Evolutionary conservation across 2,113 vertebrate species (phyloP).

Genomic region (Siniperca knerii): DNA sequence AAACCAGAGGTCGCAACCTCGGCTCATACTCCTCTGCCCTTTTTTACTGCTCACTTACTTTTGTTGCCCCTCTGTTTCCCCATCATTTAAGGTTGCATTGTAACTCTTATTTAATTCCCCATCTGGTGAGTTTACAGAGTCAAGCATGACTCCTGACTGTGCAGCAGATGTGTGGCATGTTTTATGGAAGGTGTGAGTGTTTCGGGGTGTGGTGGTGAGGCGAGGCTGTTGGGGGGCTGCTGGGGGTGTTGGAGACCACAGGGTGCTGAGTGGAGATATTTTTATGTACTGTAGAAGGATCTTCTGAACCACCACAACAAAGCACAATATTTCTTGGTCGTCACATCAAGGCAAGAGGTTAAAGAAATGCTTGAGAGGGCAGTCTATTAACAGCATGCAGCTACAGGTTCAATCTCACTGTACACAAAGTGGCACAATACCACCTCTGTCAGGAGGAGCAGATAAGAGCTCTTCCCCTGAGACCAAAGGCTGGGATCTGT

Average conservation of each 20-base stretch:
- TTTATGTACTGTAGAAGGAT: slow-evolving; percentile 79
- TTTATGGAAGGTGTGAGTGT: slow-evolving; percentile 81
- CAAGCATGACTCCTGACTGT: slow-evolving; percentile 80
- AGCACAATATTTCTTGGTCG: slow-evolving; percentile 47
- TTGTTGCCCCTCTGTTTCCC: slow-evolving; percentile 68
- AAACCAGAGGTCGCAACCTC: slow-evolving; percentile 53
- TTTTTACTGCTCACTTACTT: slow-evolving; percentile 65
- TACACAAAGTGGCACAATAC: slow-evolving; percentile 20
- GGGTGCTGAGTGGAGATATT: slow-evolving; percentile 65
- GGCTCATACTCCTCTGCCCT: slow-evolving; percentile 44
- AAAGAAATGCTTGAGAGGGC: slow-evolving; percentile 26
- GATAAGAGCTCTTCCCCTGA: slow-evolving; percentile 8
- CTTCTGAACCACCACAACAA: slow-evolving; percentile 74
- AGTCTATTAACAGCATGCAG: slow-evolving; percentile 29
- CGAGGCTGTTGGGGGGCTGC: slow-evolving; percentile 41
- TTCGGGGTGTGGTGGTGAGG: slow-evolving; percentile 54
- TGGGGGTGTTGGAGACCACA: slow-evolving; percentile 58
- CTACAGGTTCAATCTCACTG: slow-evolving; percentile 42
- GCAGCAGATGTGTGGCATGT: slow-evolving; percentile 83
- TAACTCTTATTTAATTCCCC: slow-evolving; percentile 81
- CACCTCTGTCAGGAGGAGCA: slow-evolving; percentile 22
- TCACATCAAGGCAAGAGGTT: slow-evolving; percentile 47
- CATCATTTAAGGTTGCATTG: slow-evolving; percentile 74
- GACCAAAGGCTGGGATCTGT: slow-evolving; percentile 14
- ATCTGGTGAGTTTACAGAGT: slow-evolving; percentile 86